phyloP scores from a whole-genome alignment of 2,888 invertebrate genomes.

The Panopea generosa region DNA sequence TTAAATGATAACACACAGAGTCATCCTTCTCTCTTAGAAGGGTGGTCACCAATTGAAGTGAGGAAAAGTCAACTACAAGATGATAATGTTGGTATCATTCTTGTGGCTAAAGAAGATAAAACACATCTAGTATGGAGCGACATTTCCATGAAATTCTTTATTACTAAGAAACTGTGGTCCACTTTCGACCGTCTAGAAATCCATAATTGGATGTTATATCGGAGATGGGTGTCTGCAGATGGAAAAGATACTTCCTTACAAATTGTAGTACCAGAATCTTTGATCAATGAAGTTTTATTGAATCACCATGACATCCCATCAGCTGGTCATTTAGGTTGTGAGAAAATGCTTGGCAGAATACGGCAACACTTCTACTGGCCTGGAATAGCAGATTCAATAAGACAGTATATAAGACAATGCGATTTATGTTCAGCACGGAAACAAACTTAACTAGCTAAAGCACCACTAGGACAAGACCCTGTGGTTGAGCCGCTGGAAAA shows the following conservation, averaged over 20 bases:
- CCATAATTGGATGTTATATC: not conserved
- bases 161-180: constrained; percentile 13
- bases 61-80: not conserved
- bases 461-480: constrained; percentile 35
- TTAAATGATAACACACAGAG: no score
- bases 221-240: constrained; percentile 2
- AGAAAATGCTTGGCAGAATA: constrained; percentile 29
- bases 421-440: no score
- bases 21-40: constrained; percentile 7
- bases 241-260: not conserved
- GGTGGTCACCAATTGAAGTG: constrained; percentile 5
- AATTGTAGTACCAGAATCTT: constrained; percentile 9
- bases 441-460: constrained; percentile 20
- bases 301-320: constrained; percentile 31
- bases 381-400: no score
- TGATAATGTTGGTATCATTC: constrained; percentile 8
- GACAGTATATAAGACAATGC: no score
- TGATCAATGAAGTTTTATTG: not conserved
- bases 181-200: not conserved
- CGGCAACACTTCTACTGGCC: constrained; percentile 35
- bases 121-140: constrained; percentile 5
- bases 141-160: not conserved
- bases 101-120: constrained; percentile 8
- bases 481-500: constrained; percentile 61
- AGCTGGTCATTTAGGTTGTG: constrained; percentile 25